A percentile compares a stretch with the other conserved stretches of the same genome.
Conservation (phyloP, 37 sponge, comb jelly and placozoan species). For the Cladorhizidae sp. region DNA sequence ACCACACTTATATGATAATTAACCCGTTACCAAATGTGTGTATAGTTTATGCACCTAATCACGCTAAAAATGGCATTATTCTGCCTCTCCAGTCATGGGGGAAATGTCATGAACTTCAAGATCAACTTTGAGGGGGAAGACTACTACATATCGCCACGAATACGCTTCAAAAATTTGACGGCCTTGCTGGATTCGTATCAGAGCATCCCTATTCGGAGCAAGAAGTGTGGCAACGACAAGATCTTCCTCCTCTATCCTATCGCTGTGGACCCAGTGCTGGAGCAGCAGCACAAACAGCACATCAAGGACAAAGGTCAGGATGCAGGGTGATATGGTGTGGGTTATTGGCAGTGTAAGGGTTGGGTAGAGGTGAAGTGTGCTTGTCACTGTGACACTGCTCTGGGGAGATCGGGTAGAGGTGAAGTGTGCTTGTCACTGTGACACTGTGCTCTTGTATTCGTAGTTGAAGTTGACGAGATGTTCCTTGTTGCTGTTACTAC, state of each 20-base stretch:
- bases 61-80: not conserved
- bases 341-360: not conserved
- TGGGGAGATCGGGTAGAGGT: not conserved
- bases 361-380: no score
- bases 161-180: constrained; percentile 16
- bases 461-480: no score
- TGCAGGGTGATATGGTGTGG: not conserved
- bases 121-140: constrained; percentile 40
- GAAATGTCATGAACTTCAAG: constrained; percentile 64
- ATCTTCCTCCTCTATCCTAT: constrained; percentile 53
- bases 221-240: constrained; percentile 12
- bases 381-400: no score
- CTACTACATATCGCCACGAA: constrained; percentile 33
- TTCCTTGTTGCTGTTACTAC: no score
- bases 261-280: constrained; percentile 35
- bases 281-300: constrained; percentile 1
- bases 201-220: constrained; percentile 44
- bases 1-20: no score
- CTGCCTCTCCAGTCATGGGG: constrained; percentile 31
- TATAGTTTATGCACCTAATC: no score
- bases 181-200: constrained; percentile 41
- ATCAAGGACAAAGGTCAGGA: constrained; percentile 18
- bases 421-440: no score
- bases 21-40: no score
- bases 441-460: no score